Evolutionary conservation across 2,888 invertebrate genomes (phyloP), one percentile per base, ranked within the genome.

Genomic region (Hydrotaea cyrtoneurina): DNA sequence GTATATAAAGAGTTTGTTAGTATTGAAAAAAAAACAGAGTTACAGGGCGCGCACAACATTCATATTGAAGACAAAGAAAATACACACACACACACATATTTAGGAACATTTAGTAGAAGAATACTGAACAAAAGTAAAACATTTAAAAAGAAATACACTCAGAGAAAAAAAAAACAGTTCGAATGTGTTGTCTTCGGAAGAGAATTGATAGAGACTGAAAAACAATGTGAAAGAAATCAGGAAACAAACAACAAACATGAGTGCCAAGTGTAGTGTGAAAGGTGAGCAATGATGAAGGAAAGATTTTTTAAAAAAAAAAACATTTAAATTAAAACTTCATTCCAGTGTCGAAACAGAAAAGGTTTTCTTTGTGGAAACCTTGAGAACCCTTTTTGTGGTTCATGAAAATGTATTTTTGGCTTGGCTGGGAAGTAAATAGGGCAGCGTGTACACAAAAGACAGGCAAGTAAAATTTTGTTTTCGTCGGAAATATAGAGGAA

Each of bases 41-140:
- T 71, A 81, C 69, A 81, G 75, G 78, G 78, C 80, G 78, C 80
- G 78, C 74, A 84, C 78, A 84, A 81, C 80, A 84, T 81, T 84
- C 78, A 59, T 71, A 69, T n/a, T 69, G 69, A 21, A 50, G 43
- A 17, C 39, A 39, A 66, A 50, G 15, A 21, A 69, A 43, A 43
- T 43, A 66, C 39, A 39, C 39, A 50, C 15, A 69, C 53, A 53
- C 53, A 26, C 59, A 59, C 59, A 53, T 19, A 69, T 69, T 69
- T 69, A 69, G 31, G 31, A 31, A 53, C 43, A 69, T 69, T 69
- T 69, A 69, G 69, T 69, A 69, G 69, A 69, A 46, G 53, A 31
- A 59, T 66, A 43, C 17, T 19, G 19, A 71, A 71, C 21, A 71
- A 64, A 50, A 69, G 46, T 53, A n/a, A 71, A n/a, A 15, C 72